Evolutionary conservation across 2,113 vertebrate genomes (phyloP), one percentile per base, ranked within the genome.

Genomic region (Mormyrus lacerda): DNA sequence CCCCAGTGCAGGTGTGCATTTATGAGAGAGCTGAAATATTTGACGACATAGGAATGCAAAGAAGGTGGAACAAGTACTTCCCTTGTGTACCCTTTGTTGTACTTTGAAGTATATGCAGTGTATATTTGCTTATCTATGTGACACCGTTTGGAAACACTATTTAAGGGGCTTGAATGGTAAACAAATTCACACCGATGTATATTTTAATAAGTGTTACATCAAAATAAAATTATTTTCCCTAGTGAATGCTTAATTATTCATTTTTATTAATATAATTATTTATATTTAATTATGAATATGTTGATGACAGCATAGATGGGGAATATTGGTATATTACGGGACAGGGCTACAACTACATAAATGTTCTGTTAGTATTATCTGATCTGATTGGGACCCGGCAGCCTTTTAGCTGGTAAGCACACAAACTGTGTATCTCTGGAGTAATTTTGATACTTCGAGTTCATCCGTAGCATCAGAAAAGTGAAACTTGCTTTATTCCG

Each of bases 191-290:
- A 79, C 73, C 73, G n/a, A 42, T 79, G 73, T 79, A 42, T 79
- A 42, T 79, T 79, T 79, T 79, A 76, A 5, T 31, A 76, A 39
- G 35, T 42, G 31, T 79, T 19, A 79, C 19, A 79, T 79, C 73
- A 79, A 79, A 69, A 79, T 79, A 79, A 79, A 79, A 79, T 13
- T 79, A 79, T 79, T 79, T 79, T 79, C 73, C 73, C 73, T 79
- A 79, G 73, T 79, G 17, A 42, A 42, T 42, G 73, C 35, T 6
- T 42, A 65, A 65, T 65, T 65, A 31, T 69, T 69, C 7, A 1
- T 42, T 79, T 42, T n/a, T n/a, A n/a, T n/a, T n/a, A n/a, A n/a
- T n/a, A n/a, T n/a, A n/a, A n/a, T n/a, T n/a, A n/a, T n/a, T n/a
- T n/a, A n/a, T n/a, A n/a, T 58, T 58, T 2, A 21, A 35, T 73